Evolutionary conservation across 2,113 vertebrate genomes (phyloP), one percentile per base, ranked within the genome.

Genomic region (Ctenomys sociabilis): DNA sequence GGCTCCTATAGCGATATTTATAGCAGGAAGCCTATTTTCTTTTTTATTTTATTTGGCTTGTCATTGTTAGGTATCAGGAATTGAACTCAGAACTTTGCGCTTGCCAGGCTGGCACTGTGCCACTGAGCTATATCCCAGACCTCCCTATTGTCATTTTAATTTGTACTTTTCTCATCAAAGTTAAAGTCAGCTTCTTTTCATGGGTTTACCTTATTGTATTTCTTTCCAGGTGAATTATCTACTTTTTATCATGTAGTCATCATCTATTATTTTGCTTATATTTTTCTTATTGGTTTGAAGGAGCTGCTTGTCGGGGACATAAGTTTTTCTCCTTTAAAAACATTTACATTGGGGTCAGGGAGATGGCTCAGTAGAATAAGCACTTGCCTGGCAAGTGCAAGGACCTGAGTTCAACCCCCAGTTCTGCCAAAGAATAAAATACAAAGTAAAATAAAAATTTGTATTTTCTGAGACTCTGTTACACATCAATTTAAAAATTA

Each of bases 201-300:
- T 10, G 16, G 6, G 11, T 84, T 88, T 91, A 64, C 35, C 61
- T 82, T 73, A 35, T 10, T 88, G 8, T 68, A 32, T 72, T 64
- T 77, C 6, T 49, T 85, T 85, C 70, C 45, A 5, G 63, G 59
- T 90, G 37, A 68, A 68, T 78, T 82, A 68, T 49, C 37, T 54
- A 83, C 93, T 88, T 94, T 88, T 64, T 93, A 80, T 52, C 68
- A 80, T 28, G 57, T 82, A 83, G 64, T 35, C 68, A 94, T n/a
- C 19, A 84, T 80, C 59, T 87, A 37, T 86, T 82, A 86, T 5
- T 87, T 84, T 87, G 21, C 54, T 63, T 87, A 3, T 63, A 16
- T 90, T 92, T 82, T 88, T 52, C 1, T 77, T 59, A 90, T 45
- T 92, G 72, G 40, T 68, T 91, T 88, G 49, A 59, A 83, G 17